Base-by-base conservation (phyloP, 2,797 vertebrate genomes). In the Takifugu ocellatus region DNA sequence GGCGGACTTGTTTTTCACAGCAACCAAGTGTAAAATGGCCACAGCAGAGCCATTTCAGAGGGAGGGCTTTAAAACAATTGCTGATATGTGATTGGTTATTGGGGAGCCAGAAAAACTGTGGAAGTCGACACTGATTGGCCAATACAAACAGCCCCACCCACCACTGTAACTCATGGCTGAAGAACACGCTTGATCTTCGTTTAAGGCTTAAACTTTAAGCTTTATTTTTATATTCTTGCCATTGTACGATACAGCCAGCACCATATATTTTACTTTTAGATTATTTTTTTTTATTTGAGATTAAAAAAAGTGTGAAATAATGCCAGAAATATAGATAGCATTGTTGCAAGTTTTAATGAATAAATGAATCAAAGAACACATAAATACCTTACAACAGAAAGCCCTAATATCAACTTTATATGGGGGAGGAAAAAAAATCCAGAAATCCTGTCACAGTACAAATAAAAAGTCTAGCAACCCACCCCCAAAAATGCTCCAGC, bases 11-110 rank as follows among this genome's bases (percentile, higher is more conserved):
- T 68, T 73, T 78, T 72, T 65, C 52, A 46, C 44, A 27, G 16
- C 36, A 59, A 59, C 46, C 45, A 54, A 68, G 77, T 61, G 66
- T 81, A 90, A 90, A 90, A 90, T 90, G 89, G 89, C 89, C 84
- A 82, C 89, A 85, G 72, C 27, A 16, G 61, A 14, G 65, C 62
- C 64, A 75, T 76, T 66, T 65, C 62, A 27, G 11, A 59, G 27
- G 25, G 60, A 6, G 80, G 81, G 59, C 2, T 56, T 5, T 24
- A 16, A 7, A 12, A 1, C 25, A 25, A 47, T 50, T n/a, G 36
- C 62, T 48, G 6, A 1, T 0, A 2, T 54, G 3, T 79, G 70
- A 88, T 87, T 90, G 83, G 87, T 63, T 5, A 0, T 25, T 25
- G 26, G n/a, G 53, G 11, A 57, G 21, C 3, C 21, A 17, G 45